Percentiles rank a stretch among this genome's conserved stretches.
Conservation (phyloP, 2,113 vertebrate species). For the Oncorhynchus mykiss region DNA sequence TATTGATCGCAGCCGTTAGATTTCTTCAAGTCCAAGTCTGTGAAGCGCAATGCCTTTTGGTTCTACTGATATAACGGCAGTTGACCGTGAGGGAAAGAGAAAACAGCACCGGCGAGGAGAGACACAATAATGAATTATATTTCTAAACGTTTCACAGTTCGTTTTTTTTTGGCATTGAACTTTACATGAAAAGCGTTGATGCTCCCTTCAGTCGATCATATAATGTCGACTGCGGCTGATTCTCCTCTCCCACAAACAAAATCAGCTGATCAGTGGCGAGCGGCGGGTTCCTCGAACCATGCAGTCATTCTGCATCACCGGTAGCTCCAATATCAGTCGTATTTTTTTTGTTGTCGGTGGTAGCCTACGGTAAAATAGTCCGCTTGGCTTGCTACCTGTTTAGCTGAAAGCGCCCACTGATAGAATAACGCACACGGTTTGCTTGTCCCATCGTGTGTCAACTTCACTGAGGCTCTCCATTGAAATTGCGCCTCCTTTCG, state of each 20-base stretch:
- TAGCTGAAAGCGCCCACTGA: conserved; percentile 54
- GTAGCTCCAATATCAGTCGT: conserved; percentile 39
- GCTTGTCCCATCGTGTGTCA: conserved; percentile 64
- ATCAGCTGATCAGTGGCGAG: conserved; percentile 65
- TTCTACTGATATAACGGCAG: conserved; percentile 44
- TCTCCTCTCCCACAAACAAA: conserved; percentile 38
- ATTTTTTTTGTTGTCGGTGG: neutral
- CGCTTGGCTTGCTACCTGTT: conserved; percentile 62
- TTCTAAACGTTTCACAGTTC: conserved; percentile 62
- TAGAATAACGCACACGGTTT: conserved; percentile 45
- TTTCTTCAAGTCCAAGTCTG: conserved; percentile 38
- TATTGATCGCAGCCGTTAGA: conserved; percentile 28
- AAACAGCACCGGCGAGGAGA: conserved; percentile 34
- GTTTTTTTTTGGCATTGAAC: conserved; percentile 61
- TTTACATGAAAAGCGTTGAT: conserved; percentile 55
- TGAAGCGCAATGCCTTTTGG: conserved; percentile 26
- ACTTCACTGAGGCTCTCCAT: conserved; percentile 62
- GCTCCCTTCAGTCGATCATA: conserved; percentile 20
- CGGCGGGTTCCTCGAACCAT: conserved; percentile 54
- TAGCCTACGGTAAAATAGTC: neutral
- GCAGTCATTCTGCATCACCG: conserved; percentile 57
- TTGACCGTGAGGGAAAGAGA: conserved; percentile 37
- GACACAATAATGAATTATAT: conserved; percentile 50
- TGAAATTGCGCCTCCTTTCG: conserved; percentile 32
- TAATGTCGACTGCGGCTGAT: conserved; percentile 65